These are phyloP conservation scores for Excalfactoria chinensis DNA, from an alignment of 2,113 vertebrate species.

Conservation along the genomic window DNA sequence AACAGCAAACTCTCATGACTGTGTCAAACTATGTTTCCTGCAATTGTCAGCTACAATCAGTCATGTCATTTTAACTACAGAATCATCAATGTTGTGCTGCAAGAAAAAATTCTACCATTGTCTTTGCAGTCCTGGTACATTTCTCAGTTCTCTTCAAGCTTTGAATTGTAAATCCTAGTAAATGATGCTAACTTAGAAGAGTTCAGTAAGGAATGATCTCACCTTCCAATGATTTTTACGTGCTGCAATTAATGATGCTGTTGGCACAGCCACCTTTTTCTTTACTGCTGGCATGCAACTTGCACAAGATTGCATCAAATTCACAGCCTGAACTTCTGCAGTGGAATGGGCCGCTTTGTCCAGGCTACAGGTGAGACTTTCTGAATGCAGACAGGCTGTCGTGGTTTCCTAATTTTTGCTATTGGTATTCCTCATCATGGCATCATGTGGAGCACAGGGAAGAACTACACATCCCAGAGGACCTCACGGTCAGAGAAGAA, in stretches of 20 bases:
- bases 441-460: no score
- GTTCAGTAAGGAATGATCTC: background rate
- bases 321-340: background rate
- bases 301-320: background rate
- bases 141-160: background rate
- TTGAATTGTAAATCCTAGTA: background rate
- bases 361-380: background rate
- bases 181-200: background rate
- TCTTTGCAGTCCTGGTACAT: background rate
- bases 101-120: background rate
- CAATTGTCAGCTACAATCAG: background rate
- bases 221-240: background rate
- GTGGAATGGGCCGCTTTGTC: background rate
- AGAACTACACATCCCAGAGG: no score
- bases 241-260: background rate
- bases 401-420: no score
- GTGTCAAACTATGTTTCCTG: background rate
- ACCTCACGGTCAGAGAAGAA: no score
- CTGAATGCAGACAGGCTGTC: background rate
- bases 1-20: background rate
- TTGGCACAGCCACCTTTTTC: background rate
- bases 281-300: background rate
- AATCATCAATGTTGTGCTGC: background rate
- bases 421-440: no score
- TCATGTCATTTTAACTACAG: background rate